Conservation (phyloP, 2,888 invertebrate genomes). For the Xylocampa areola region DNA sequence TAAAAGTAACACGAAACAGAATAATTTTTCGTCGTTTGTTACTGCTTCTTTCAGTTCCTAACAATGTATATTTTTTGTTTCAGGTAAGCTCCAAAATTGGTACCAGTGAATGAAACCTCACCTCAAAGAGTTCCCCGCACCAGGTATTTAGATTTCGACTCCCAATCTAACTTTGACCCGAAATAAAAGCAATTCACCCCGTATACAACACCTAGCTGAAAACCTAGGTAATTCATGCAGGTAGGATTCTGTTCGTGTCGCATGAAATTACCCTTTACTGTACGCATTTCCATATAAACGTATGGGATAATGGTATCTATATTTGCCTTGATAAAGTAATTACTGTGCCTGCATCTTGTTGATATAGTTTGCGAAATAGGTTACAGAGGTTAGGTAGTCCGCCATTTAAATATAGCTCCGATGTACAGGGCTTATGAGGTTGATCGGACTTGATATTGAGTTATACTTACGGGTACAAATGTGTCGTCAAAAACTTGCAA, state of each 20-base stretch:
- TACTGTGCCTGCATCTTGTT: conserved; percentile 1
- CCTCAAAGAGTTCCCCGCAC: conserved; percentile 14
- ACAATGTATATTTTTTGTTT: conserved; percentile 49
- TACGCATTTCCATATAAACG: conserved; percentile 15
- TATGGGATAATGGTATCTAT: conserved; percentile 20
- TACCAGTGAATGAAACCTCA: conserved; percentile 17
- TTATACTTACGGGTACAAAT: too few relatives aligned
- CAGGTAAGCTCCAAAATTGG: conserved; percentile 61
- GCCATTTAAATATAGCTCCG: neutral
- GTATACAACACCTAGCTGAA: neutral
- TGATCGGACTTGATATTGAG: too few relatives aligned
- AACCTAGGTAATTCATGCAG: neutral
- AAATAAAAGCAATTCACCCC: conserved; percentile 13
- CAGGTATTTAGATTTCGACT: conserved; percentile 41
- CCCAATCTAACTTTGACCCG: conserved; percentile 40
- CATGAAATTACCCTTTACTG: conserved; percentile 8
- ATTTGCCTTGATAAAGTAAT: conserved; percentile 18
- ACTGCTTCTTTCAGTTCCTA: conserved; percentile 23
- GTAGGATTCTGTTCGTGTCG: neutral
- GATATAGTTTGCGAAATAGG: conserved; percentile 8
- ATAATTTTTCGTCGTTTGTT: conserved; percentile 13
- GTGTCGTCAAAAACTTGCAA: too few relatives aligned
- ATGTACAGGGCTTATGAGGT: too few relatives aligned
- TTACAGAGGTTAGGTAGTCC: conserved; percentile 16
- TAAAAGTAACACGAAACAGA: conserved; percentile 1